Percentiles rank a stretch among this genome's conserved stretches.
phyloP scores from a whole-genome alignment of 1,140 invertebrate species.

The Holotrichia oblita region DNA sequence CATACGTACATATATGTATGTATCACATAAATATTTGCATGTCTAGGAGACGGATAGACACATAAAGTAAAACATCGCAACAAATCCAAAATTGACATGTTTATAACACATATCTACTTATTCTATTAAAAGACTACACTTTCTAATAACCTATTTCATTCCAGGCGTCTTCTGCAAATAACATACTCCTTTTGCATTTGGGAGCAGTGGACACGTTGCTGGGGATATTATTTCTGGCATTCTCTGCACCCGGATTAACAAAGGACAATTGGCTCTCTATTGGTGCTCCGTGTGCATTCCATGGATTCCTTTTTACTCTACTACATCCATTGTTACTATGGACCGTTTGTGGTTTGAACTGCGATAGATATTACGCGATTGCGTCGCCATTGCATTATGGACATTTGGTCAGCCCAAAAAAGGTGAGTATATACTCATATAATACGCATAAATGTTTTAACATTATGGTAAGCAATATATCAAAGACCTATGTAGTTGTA shows the following conservation, averaged over 20 bases:
- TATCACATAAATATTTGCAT: background rate
- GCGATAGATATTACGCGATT: constrained; percentile 82
- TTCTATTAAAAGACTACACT: background rate
- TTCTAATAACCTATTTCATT: constrained; percentile 53
- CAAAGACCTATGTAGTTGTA: too few species aligned
- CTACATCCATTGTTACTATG: constrained; percentile 79
- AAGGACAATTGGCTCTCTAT: constrained; percentile 63
- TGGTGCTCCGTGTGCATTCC: constrained; percentile 68
- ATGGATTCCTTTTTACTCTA: constrained; percentile 73
- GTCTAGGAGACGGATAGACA: background rate
- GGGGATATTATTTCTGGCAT: constrained; percentile 68
- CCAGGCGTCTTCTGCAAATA: constrained; percentile 72
- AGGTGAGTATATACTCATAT: constrained; percentile 64
- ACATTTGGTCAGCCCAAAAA: constrained; percentile 73
- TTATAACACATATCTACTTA: background rate
- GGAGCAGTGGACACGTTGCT: constrained; percentile 73
- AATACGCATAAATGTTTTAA: too few species aligned
- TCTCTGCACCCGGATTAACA: constrained; percentile 62
- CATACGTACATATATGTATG: too few species aligned
- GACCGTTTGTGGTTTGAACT: constrained; percentile 82
- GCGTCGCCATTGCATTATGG: constrained; percentile 80
- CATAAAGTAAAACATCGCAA: too few species aligned
- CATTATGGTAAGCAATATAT: too few species aligned
- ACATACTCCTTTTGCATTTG: constrained; percentile 75
- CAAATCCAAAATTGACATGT: too few species aligned